Base-by-base conservation (phyloP, 2,113 vertebrate genomes). In the Ictidomys tridecemlineatus region DNA sequence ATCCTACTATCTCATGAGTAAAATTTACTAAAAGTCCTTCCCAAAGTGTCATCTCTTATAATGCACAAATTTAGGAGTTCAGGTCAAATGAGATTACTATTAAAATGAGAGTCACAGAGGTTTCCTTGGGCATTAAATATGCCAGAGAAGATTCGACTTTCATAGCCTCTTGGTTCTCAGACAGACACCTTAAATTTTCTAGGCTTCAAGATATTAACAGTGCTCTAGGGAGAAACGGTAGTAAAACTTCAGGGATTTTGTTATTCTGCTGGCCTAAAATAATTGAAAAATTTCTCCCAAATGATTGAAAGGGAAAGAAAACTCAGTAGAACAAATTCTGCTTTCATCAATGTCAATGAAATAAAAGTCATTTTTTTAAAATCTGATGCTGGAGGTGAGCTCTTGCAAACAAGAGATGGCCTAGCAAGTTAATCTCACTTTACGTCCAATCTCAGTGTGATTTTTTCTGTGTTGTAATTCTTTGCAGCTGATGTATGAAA, bases 261-360 rank as follows among this genome's bases (percentile, higher is more conserved):
- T 95, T 95, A 96, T 97, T 95, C 85, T 84, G 17, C 37, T 79
- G 74, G 51, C 89, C 92, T 94, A 72, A 98, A 93, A 96, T 89
- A 93, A 93, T 94, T 77, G 37, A 93, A 91, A 94, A 86, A 39
- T 88, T 84, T 86, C 86, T 92, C 74, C 58, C 70, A 86, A 83
- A 89, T 94, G 83, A 67, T 63, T 94, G 77, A 94, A 94, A 95
- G 18, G 58, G 45, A 93, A 82, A 56, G n/a, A 91, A 94, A 91
- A 79, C 28, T 65, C 63, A 78, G n/a, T 14, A 77, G 83, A 79
- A 93, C 53, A 91, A 93, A 95, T 89, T 96, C 61, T 94, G 32
- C 67, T 96, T 96, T 94, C 56, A 94, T 91, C 88, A 95, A 30
- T 91, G 73, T 91, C 95, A 96, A 72, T 4, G 85, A 70, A 95